Conservation (phyloP, 2,113 vertebrate genomes). For the Brachyhypopomus gauderio region DNA sequence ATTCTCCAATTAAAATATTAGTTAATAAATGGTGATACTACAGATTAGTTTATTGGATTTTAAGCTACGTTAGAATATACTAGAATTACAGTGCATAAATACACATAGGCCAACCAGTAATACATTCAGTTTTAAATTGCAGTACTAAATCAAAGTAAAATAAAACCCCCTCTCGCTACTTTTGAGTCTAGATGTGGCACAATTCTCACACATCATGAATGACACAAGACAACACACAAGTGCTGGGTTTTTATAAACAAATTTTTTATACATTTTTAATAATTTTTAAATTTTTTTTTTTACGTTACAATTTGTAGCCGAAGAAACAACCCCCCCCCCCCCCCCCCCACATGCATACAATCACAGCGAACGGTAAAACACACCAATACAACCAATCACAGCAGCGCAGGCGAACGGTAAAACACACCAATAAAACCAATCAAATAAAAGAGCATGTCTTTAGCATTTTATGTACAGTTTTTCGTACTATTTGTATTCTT, state of each 20-base stretch:
- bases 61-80: no score
- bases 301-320: slow-evolving; percentile 70
- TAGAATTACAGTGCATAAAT: no score
- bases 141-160: not conserved
- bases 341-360: slow-evolving; percentile 51
- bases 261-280: slow-evolving; percentile 48
- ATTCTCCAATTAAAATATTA: no score
- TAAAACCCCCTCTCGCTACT: not conserved
- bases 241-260: slow-evolving; percentile 54
- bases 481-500: slow-evolving; percentile 26
- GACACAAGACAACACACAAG: slow-evolving; percentile 34
- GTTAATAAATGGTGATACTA: no score
- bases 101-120: no score
- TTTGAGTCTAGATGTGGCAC: not conserved
- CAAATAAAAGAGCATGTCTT: slow-evolving; percentile 36
- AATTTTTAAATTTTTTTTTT: slow-evolving; percentile 62
- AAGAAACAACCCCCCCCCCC: slow-evolving; percentile 19
- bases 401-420: slow-evolving; percentile 46
- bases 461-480: slow-evolving; percentile 52
- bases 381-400: slow-evolving; percentile 49
- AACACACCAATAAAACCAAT: slow-evolving; percentile 43
- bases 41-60: no score
- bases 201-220: not conserved
- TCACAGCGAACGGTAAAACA: slow-evolving; percentile 48
- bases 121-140: no score